Percentiles rank a stretch among this genome's conserved stretches.
These are phyloP conservation scores for Lysandra coridon DNA, from an alignment of 2,888 invertebrate genomes.

Conservation along the genomic window DNA sequence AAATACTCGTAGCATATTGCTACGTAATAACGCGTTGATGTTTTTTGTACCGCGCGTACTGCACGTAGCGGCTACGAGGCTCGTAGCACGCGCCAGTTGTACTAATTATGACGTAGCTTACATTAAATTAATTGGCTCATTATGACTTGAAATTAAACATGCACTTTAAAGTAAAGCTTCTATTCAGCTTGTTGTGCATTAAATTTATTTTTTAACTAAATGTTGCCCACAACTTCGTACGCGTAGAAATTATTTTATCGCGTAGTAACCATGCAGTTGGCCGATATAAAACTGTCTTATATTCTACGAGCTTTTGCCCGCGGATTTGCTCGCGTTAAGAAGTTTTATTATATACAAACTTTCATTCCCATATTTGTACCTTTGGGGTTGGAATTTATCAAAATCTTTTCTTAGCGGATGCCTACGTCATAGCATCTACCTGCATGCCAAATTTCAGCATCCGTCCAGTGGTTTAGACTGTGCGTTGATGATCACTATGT, in stretches of 20 bases:
- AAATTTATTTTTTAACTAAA: background rate
- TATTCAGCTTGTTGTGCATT: background rate
- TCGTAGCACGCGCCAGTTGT: slow-evolving; percentile 41
- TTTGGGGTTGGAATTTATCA: no score
- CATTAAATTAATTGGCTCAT: background rate
- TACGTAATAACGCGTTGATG: slow-evolving; percentile 42
- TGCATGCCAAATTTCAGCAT: no score
- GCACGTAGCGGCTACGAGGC: slow-evolving; percentile 48
- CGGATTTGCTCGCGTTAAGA: no score
- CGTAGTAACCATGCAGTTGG: background rate
- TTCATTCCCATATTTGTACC: no score
- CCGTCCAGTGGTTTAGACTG: no score
- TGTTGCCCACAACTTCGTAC: background rate
- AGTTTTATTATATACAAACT: no score
- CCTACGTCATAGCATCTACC: no score
- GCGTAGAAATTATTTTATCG: background rate
- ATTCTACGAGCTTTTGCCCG: no score
- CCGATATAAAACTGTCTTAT: no score
- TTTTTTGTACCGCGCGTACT: slow-evolving; percentile 41
- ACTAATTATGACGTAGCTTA: background rate
- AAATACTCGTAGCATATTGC: background rate
- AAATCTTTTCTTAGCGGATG: no score
- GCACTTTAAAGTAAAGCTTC: background rate
- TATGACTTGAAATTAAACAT: background rate
- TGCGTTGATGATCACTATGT: no score